Base-by-base conservation (phyloP, 2,797 vertebrate genomes). In the Ctenochaetus hawaiiensis region DNA sequence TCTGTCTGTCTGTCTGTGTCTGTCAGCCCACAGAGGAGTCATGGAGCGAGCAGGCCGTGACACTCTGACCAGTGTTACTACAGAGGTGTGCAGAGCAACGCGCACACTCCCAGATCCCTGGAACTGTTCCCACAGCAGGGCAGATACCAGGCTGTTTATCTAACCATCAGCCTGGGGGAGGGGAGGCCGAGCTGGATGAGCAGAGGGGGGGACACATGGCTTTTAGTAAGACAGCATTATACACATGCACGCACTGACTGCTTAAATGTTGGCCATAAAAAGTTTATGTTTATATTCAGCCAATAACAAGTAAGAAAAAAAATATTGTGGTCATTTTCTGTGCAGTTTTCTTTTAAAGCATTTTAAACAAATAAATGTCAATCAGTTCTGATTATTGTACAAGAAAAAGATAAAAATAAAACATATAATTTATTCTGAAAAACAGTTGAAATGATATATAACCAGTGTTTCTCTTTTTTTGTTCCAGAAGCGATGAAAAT, bases 71-170 rank as follows among this genome's bases (percentile, higher is more conserved):
- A 75, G 76, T 73, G 67, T 80, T 78, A 65, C 73, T 81, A 72
- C 67, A 74, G 79, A 81, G 75, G 79, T 88, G 83, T 76, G 71
- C 47, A 22, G 64, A 74, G 53, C 48, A 44, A 76, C 73, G 77
- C 82, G 63, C 68, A 81, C 72, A 69, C 76, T 75, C 75, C 51
- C 72, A 75, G 70, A 85, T 72, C 63, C 66, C 74, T 76, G 44
- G 34, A 80, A 76, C 76, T 80, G 82, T 89, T 91, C 88, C 84
- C 92, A 92, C 87, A 91, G 83, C 72, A 78, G 77, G 78, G 76
- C 84, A 74, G 83, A 90, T 83, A 87, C 80, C 75, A 51, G 77
- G 71, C 88, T 92, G 90, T 94, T 94, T 92, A 89, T 90, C 90
- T 91, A 93, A 89, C 83, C 72, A 83, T 87, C 87, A 85, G 87